A percentile compares a stretch with the other conserved stretches of the same genome.
These are phyloP conservation scores for Drosophila triauraria DNA, from an alignment of 1,140 invertebrate genomes.

Conservation along the genomic window DNA sequence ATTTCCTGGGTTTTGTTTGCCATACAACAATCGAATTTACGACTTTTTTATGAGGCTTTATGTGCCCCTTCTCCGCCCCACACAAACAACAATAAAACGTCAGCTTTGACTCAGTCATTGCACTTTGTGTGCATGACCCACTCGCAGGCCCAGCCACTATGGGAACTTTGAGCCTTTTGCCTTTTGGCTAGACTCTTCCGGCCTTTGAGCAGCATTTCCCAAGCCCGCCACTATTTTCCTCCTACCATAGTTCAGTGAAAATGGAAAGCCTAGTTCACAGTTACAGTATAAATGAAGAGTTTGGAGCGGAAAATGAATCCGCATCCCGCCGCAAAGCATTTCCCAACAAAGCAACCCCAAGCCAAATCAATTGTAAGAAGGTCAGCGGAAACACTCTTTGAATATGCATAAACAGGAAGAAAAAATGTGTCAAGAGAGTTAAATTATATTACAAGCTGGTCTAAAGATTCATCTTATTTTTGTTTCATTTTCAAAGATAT, in stretches of 20 bases:
- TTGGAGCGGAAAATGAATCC: conserved; percentile 62
- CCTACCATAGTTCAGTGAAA: conserved; percentile 13
- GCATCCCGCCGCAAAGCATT: conserved; percentile 23
- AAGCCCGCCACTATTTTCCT: background rate
- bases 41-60: conserved; percentile 81
- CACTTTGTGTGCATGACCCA: conserved; percentile 65
- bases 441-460: no score
- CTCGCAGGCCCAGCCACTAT: conserved; percentile 11
- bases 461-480: no score
- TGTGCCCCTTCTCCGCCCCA: conserved; percentile 47
- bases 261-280: conserved; percentile 60
- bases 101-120: conserved; percentile 76
- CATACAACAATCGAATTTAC: conserved; percentile 81
- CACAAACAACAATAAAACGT: conserved; percentile 74
- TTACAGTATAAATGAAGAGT: conserved; percentile 70
- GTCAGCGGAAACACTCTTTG: conserved; percentile 47
- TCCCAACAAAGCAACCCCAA: conserved; percentile 17
- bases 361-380: conserved; percentile 77
- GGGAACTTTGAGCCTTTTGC: conserved; percentile 64
- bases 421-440: background rate
- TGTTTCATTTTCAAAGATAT: background rate
- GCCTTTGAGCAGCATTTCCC: conserved; percentile 64
- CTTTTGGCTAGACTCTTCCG: conserved; percentile 73
- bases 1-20: conserved; percentile 78
- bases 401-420: conserved; percentile 1